A percentile compares a stretch with the other conserved stretches of the same genome.
These are phyloP conservation scores for Anastatus disparis DNA, from an alignment of 1,140 invertebrate species.

Conservation along the genomic window DNA sequence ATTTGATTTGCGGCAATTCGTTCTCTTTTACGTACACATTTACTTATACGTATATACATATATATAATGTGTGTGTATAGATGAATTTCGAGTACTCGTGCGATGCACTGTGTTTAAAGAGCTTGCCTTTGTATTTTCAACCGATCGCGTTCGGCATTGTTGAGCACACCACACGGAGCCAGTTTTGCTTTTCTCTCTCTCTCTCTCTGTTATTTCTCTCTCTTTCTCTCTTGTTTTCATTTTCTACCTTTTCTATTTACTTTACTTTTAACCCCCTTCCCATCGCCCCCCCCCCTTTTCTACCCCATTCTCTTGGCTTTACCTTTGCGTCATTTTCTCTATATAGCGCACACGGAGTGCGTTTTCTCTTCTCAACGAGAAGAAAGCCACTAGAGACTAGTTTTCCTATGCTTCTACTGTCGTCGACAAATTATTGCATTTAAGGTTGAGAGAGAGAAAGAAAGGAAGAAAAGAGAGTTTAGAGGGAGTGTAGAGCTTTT, in stretches of 20 bases:
- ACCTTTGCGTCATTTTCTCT: neutral
- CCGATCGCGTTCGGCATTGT: conserved; percentile 33
- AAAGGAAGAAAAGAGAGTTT: neutral
- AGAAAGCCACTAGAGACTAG: neutral
- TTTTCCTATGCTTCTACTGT: neutral
- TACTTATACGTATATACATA: neutral
- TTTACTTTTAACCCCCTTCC: neutral
- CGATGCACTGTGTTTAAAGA: conserved; percentile 26
- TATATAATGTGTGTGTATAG: neutral
- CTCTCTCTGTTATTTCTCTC: neutral
- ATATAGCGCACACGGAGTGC: too few relatives aligned
- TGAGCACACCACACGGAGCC: neutral
- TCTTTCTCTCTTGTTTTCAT: neutral
- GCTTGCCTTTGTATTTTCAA: conserved; percentile 32
- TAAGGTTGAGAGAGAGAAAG: neutral
- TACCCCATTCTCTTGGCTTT: neutral
- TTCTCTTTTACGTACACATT: neutral
- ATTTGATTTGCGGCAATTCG: conserved; percentile 30
- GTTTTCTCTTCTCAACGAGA: neutral
- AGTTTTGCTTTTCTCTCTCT: neutral
- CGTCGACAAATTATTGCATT: conserved; percentile 12
- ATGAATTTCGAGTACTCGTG: neutral
- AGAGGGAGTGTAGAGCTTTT: neutral
- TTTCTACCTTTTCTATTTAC: neutral
- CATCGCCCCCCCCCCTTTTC: neutral